Evolutionary conservation across 1,140 invertebrate species (phyloP), one percentile per base, ranked within the genome.

Genomic region (Metopolophium dirhodum): DNA sequence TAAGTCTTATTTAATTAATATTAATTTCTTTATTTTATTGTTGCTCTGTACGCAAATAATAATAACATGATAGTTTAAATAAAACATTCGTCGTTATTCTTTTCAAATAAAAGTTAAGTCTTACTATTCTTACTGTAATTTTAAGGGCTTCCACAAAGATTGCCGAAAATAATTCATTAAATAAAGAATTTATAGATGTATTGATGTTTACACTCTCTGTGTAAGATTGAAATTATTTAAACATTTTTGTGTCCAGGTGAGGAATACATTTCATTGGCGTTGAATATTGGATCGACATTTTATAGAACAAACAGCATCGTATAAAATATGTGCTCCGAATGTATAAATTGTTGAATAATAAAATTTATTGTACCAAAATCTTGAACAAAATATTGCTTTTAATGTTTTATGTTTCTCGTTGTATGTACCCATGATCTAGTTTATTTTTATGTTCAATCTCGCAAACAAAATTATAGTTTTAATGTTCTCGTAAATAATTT

Each of bases 361-460:
- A 85, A 85, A 85, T 85, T 41, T 85, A 85, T 85, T 85, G 22
- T 85, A 30, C 23, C 9, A 11, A 85, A 85, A 85, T 85, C 83
- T 41, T 85, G 41, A 85, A 85, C 83, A 23, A 85, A 85, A 85
- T 83, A 37, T 85, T 85, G 37, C 83, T 85, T 85, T 45, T 85
- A 85, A 85, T 85, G 83, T 85, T 85, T 85, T 85, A 85, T 85
- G 83, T 85, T 23, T 26, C 41, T 85, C 83, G 83, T 83, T 83
- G 68, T 37, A 83, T 37, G 35, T 37, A 83, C 77, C 77, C 35
- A 83, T 83, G 22, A 41, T 85, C 23, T 85, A 45, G 83, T 85
- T 85, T 85, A 85, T 85, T 85, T 85, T 41, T 85, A 85, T 85
- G 83, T 41, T 85, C 83, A 85, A 85, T 41, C 23, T 45, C 83